phyloP scores from a whole-genome alignment of 1,140 invertebrate genomes.

The Eueides isabella region DNA sequence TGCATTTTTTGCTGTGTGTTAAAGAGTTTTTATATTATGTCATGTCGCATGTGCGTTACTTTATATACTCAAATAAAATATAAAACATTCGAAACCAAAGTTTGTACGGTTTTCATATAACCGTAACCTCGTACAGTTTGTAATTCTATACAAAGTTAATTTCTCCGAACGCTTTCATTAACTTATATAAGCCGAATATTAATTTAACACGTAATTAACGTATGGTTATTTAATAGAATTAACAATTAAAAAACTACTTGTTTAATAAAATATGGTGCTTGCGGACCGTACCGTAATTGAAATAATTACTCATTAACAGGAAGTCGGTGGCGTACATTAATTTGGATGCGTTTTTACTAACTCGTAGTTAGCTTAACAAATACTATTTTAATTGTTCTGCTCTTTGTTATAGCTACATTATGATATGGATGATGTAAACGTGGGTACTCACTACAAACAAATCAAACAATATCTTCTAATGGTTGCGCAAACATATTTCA shows the following conservation, averaged over 20 bases:
- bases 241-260: slow-evolving; percentile 26
- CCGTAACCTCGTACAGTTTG: too few species aligned
- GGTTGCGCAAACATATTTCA: slow-evolving; percentile 54
- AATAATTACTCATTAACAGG: slow-evolving; percentile 78
- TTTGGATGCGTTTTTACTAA: slow-evolving; percentile 67
- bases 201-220: slow-evolving; percentile 27
- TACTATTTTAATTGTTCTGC: slow-evolving; percentile 71
- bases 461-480: slow-evolving; percentile 59
- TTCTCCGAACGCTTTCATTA: slow-evolving; percentile 1
- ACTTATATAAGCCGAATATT: slow-evolving; percentile 28
- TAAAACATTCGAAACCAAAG: too few species aligned
- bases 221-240: slow-evolving; percentile 32
- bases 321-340: slow-evolving; percentile 70
- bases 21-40: too few species aligned
- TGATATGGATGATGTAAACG: slow-evolving; percentile 62
- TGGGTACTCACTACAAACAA: slow-evolving; percentile 46
- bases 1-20: too few species aligned
- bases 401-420: slow-evolving; percentile 71
- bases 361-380: slow-evolving; percentile 63
- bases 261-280: slow-evolving; percentile 35
- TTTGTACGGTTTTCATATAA: too few species aligned
- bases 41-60: too few species aligned
- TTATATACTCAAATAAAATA: too few species aligned
- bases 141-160: slow-evolving; percentile 5
- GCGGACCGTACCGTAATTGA: slow-evolving; percentile 72